Evolutionary conservation across 2,113 vertebrate species (phyloP).

Genomic region (Clupea harengus): DNA sequence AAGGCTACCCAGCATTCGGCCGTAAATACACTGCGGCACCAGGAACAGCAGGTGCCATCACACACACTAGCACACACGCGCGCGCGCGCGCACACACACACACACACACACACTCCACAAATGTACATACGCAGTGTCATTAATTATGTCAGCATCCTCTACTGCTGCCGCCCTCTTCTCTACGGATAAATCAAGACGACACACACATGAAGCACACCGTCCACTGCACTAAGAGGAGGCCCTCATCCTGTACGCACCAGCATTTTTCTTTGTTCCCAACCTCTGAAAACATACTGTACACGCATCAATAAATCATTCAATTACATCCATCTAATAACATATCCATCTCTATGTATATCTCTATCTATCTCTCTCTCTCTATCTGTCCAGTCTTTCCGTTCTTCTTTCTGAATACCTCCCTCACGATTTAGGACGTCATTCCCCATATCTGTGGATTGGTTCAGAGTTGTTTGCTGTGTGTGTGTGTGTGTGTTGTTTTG

Average conservation of each 20-base stretch:
- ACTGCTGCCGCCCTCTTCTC: background rate
- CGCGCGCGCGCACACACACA: background rate
- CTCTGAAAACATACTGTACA: background rate
- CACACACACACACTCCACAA: slow-evolving; percentile 8
- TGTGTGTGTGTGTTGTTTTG: slow-evolving; percentile 31
- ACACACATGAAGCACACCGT: background rate
- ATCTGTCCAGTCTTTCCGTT: background rate
- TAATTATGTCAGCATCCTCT: slow-evolving; percentile 8
- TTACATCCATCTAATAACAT: background rate
- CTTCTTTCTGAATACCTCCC: background rate
- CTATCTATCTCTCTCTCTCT: background rate
- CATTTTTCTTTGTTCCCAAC: background rate
- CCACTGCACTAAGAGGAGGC: background rate
- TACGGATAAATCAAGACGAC: background rate
- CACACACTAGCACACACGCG: slow-evolving; percentile 19
- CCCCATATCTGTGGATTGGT: background rate
- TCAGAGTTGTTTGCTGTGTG: background rate
- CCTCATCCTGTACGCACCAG: background rate
- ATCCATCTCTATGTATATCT: background rate
- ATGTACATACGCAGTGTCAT: background rate
- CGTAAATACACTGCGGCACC: slow-evolving; percentile 61
- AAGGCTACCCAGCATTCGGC: slow-evolving; percentile 44
- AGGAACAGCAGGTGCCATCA: slow-evolving; percentile 67
- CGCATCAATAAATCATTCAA: background rate
- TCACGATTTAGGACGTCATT: background rate